Percentiles rank a stretch among this genome's conserved stretches.
Conservation (phyloP, 1,140 invertebrate species). For the Dreissena polymorpha region DNA sequence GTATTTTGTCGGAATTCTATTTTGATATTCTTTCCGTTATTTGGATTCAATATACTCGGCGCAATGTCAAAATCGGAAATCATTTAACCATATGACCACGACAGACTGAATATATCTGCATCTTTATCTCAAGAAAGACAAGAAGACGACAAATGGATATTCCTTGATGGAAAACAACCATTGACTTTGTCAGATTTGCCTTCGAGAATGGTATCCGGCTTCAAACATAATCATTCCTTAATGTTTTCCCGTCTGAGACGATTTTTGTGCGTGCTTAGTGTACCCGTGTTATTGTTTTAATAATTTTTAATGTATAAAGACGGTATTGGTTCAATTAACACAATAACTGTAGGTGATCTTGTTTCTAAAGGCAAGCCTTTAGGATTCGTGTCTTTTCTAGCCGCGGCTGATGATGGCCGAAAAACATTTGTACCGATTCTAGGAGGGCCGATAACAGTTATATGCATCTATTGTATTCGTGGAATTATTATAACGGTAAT, state of each 20-base stretch:
- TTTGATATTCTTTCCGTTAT: background rate
- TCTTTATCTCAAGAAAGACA: background rate
- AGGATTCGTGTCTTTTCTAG: constrained; percentile 27
- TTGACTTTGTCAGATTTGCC: background rate
- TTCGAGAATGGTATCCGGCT: background rate
- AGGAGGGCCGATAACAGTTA: constrained; percentile 27
- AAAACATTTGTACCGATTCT: constrained; percentile 31
- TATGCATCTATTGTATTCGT: constrained; percentile 12
- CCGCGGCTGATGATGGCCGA: background rate
- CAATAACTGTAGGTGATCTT: constrained; percentile 11
- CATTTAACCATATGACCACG: background rate
- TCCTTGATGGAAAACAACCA: background rate
- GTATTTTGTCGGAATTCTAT: background rate
- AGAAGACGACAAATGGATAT: too few relatives aligned
- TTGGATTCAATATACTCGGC: background rate
- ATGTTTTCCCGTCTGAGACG: background rate
- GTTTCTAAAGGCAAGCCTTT: constrained; percentile 5
- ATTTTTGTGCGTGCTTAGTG: background rate
- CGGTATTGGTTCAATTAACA: background rate
- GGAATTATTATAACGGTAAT: constrained; percentile 12
- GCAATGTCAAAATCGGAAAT: background rate
- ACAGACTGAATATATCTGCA: background rate
- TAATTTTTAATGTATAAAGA: background rate
- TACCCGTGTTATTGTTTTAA: background rate
- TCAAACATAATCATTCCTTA: background rate